Evolutionary conservation across 2,113 vertebrate genomes (phyloP), one percentile per base, ranked within the genome.

Genomic region (Melanerpes aurifrons): DNA sequence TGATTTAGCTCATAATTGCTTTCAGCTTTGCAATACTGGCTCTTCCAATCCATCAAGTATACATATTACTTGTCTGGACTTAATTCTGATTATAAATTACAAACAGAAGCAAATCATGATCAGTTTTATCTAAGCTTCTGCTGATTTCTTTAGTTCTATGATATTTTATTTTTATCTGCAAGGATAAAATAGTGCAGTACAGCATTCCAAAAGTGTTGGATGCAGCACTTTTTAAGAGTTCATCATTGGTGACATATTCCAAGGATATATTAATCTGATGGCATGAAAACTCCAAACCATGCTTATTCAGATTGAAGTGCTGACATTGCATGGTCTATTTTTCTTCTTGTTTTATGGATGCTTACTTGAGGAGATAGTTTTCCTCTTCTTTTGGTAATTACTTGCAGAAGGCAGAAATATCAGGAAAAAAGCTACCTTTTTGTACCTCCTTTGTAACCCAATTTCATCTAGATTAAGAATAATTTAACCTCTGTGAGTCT

Each of bases 11-110:
- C 31, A 35, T 96, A 94, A 96, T 94, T 89, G 84, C 92, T 95
- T 96, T 96, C 96, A 96, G 90, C 92, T 96, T 93, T 94, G 86
- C 56, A 70, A 90, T 94, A 90, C 16, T 93, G 63, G 67, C 47
- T 90, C 63, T 93, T 94, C 63, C 43, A 95, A 37, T 93, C 56
- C 74, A 85, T 92, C 90, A 93, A 93, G 69, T 70, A 56, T 72
- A 84, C 81, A 37, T 82, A 92, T 84, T 95, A 90, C 63, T 86
- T 19, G n/a, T 66, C 86, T 92, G 84, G 77, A 58, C 81, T 94
- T 95, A 86, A 94, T 94, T 96, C 45, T 84, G 80, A 62, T 86
- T 93, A 56, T 69, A 66, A 81, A 26, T 81, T 89, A 78, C 63
- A 90, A 94, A 86, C 67, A 94, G 87, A 94, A 78, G 88, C 77